These are phyloP conservation scores for Pentamera pediparva DNA, from an alignment of 53 echinoderm and acorn worm species.

Conservation along the genomic window DNA sequence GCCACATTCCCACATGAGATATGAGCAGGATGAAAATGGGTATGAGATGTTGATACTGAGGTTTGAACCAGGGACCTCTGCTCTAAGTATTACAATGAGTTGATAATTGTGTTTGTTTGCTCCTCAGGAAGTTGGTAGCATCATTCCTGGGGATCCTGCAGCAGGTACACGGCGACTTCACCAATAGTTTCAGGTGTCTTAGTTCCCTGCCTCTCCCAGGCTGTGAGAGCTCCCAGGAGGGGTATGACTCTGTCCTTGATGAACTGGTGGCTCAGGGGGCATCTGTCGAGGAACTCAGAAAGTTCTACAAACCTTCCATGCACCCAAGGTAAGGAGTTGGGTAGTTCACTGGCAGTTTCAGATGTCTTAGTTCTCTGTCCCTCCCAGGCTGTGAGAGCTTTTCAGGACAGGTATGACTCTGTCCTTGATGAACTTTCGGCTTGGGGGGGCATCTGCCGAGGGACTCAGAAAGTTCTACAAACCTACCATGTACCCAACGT, in stretches of 20 bases:
- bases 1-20: no score
- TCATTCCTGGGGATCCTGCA: conserved; percentile 74
- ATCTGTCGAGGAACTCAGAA: conserved; percentile 72
- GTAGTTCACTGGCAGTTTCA: conserved; percentile 79
- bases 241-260: not conserved
- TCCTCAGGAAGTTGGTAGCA: conserved; percentile 56
- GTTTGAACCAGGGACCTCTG: not conserved
- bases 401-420: conserved; percentile 9
- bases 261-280: conserved; percentile 62
- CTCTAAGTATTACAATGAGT: not conserved
- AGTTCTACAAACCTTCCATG: conserved; percentile 57
- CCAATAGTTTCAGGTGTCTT: conserved; percentile 77
- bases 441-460: conserved; percentile 66
- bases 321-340: conserved; percentile 52
- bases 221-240: conserved; percentile 29
- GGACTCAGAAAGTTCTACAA: conserved; percentile 57
- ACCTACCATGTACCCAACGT: conserved; percentile 84
- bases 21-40: no score
- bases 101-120: not conserved
- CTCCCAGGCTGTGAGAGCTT: conserved; percentile 55
- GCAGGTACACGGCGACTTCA: conserved; percentile 74
- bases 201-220: conserved; percentile 66
- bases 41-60: no score
- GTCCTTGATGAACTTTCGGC: conserved; percentile 40
- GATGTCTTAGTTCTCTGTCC: conserved; percentile 57